These are phyloP conservation scores for Hydractinia echinata DNA, from an alignment of 30 jellyfish, hydroid and myxozoan species.

Conservation along the genomic window DNA sequence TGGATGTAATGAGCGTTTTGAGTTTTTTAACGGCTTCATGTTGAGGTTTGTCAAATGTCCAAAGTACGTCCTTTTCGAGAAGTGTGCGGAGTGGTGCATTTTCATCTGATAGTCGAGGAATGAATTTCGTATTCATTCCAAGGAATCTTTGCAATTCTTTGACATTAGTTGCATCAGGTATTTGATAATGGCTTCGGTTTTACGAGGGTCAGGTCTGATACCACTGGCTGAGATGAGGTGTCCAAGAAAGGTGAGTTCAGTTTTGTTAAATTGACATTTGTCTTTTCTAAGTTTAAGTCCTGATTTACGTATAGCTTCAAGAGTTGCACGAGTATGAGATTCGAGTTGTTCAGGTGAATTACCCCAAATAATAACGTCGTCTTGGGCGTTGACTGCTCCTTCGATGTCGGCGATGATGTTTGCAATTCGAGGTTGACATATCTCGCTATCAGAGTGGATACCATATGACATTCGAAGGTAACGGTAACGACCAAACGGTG, in stretches of 20 bases:
- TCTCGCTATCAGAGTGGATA: constrained; percentile 55
- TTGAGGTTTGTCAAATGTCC: constrained; percentile 40
- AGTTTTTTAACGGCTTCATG: constrained; percentile 38
- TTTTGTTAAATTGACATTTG: constrained; percentile 39
- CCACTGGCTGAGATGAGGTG: constrained; percentile 58
- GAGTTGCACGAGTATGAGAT: background rate
- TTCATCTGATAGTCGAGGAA: constrained; percentile 45
- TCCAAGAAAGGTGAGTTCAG: constrained; percentile 47
- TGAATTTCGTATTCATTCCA: constrained; percentile 56
- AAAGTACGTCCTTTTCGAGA: constrained; percentile 35
- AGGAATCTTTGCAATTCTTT: constrained; percentile 54
- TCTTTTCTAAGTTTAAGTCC: constrained; percentile 40
- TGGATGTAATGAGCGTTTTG: constrained; percentile 47
- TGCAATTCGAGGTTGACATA: constrained; percentile 37
- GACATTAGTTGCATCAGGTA: constrained; percentile 54
- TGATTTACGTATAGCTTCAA: constrained; percentile 13
- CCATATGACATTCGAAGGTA: constrained; percentile 67
- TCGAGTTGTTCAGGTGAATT: constrained; percentile 26
- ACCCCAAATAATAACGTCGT: constrained; percentile 58
- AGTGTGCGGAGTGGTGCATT: constrained; percentile 56
- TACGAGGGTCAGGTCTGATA: constrained; percentile 44
- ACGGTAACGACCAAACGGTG: constrained; percentile 67
- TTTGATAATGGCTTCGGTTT: constrained; percentile 48
- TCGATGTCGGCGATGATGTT: constrained; percentile 30
- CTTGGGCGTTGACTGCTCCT: constrained; percentile 46